Base-by-base conservation (phyloP, 1,140 invertebrate genomes). In the Berghia stephanieae region DNA sequence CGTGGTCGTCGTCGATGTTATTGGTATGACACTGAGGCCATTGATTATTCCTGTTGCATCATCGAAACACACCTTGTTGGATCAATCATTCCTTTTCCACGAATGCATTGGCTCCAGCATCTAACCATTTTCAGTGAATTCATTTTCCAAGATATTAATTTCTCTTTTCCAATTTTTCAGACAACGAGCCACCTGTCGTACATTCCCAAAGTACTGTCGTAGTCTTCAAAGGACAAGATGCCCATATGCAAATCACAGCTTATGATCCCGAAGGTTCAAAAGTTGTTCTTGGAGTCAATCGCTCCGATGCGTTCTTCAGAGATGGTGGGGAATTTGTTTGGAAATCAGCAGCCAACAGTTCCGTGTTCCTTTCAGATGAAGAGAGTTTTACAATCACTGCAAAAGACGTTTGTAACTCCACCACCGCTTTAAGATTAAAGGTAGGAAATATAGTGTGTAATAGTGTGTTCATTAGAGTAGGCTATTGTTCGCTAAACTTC, bases 191-290 rank as follows among this genome's bases (percentile, higher is more conserved):
- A 10, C 57, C 57, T 16, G 57, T 63, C 18, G 8, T 63, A 8
- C 34, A 63, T 63, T 16, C 10, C 57, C 57, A 63, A 31, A 63
- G 27, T 31, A 24, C 57, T 63, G 57, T 63, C 10, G 10, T 27
- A 8, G 27, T 63, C 10, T 63, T 63, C 57, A 10, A 63, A 10
- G 57, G 57, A 24, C 57, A 63, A 31, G 57, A 63, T 27, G 57
- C 57, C 10, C 10, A 31, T 24, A 16, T 63, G 13, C 8, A 16
- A 10, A 63, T 63, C 57, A 16, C 57, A 8, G 57, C 57, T 8
- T 31, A 31, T 31, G 57, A 63, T 31, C 57, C 57, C 57, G 57
- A 63, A 31, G 57, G 57, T 10, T 63, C 57, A 63, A 63, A 31
- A 31, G 57, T 63, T 31, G 27, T 63, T 8, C 27, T 63, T 8